These are phyloP conservation scores for Pogonus chalceus DNA, from an alignment of 1,140 invertebrate species.

Conservation along the genomic window DNA sequence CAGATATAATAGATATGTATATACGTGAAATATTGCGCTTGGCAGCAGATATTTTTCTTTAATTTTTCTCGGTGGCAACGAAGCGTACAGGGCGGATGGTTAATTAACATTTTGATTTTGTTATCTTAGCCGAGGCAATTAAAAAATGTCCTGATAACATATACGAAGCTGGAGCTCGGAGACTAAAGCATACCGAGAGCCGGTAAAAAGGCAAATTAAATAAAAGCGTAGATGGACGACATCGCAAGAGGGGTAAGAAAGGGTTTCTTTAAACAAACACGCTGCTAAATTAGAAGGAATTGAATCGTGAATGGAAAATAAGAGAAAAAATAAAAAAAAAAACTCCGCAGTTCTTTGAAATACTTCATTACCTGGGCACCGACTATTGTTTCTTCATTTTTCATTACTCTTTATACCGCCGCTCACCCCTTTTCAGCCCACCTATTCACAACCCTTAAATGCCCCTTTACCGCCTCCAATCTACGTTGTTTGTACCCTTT, in stretches of 20 bases:
- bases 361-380: background rate
- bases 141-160: slow-evolving; percentile 7
- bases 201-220: slow-evolving; percentile 1
- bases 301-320: slow-evolving; percentile 5
- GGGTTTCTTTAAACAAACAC: slow-evolving; percentile 1
- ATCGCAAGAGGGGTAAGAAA: slow-evolving; percentile 3
- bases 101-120: slow-evolving; percentile 8
- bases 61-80: background rate
- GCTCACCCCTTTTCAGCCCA: background rate
- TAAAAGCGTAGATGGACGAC: too few species aligned
- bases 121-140: slow-evolving; percentile 7
- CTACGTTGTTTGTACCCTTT: background rate
- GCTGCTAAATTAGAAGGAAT: slow-evolving; percentile 1
- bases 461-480: background rate
- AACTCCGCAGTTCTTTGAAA: background rate
- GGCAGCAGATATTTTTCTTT: slow-evolving; percentile 2
- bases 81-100: background rate
- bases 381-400: background rate
- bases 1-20: too few species aligned
- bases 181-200: background rate
- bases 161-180: background rate
- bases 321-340: slow-evolving; percentile 3
- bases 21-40: background rate
- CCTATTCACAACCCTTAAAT: background rate
- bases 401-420: background rate